These are phyloP conservation scores for Hyles lineata DNA, from an alignment of 2,888 invertebrate species.

Conservation along the genomic window DNA sequence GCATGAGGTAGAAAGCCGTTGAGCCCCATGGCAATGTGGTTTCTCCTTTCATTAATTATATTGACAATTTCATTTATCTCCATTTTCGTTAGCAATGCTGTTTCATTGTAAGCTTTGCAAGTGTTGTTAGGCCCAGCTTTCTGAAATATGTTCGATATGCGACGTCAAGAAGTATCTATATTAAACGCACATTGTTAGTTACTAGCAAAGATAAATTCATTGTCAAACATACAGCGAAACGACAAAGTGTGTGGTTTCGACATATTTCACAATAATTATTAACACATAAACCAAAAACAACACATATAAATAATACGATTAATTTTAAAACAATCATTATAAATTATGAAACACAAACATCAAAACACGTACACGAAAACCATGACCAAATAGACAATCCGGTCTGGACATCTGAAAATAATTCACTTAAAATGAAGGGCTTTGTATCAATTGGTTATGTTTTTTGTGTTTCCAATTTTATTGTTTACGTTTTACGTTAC, in stretches of 20 bases:
- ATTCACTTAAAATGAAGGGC: constrained; percentile 61
- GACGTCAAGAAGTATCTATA: background rate
- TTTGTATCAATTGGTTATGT: constrained; percentile 70
- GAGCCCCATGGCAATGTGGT: constrained; percentile 67
- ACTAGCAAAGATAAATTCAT: background rate
- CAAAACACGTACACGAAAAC: constrained; percentile 47
- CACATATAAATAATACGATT: constrained; percentile 58
- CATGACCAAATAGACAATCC: constrained; percentile 49
- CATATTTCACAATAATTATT: constrained; percentile 67
- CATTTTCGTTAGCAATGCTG: constrained; percentile 52
- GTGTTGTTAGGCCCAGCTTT: constrained; percentile 57
- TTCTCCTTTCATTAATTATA: constrained; percentile 69
- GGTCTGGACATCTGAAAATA: constrained; percentile 29
- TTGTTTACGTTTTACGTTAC: constrained; percentile 54
- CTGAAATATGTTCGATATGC: constrained; percentile 43
- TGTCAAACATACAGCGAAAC: constrained; percentile 58
- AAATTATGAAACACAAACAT: constrained; percentile 57
- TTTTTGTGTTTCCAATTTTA: constrained; percentile 68
- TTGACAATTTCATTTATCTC: constrained; percentile 60
- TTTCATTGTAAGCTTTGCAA: constrained; percentile 62
- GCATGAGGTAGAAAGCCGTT: constrained; percentile 65
- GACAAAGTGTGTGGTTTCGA: constrained; percentile 68
- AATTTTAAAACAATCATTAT: constrained; percentile 74
- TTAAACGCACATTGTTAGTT: constrained; percentile 20
- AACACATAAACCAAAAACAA: constrained; percentile 42